Percentiles rank a stretch among this genome's conserved stretches.
Evolutionary conservation across 2,888 invertebrate species (phyloP).

Genomic region (Patella depressa): DNA sequence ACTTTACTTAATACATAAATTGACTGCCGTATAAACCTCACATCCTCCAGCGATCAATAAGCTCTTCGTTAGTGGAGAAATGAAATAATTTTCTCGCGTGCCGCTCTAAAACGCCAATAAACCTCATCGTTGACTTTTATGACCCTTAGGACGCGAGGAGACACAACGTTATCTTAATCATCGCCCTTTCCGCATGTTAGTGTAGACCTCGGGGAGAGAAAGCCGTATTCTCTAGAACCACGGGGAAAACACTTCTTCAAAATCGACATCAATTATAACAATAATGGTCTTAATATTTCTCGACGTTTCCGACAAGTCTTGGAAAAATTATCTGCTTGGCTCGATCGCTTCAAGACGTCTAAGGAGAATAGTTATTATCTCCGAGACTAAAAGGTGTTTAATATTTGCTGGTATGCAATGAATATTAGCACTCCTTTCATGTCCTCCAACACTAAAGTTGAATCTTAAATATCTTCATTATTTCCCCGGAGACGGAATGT

Average conservation of each 20-base stretch:
- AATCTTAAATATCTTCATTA: too few species aligned
- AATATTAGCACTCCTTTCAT: too few species aligned
- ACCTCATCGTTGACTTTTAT: slow-evolving; percentile 21
- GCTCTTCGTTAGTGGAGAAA: slow-evolving; percentile 16
- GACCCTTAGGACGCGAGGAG: slow-evolving; percentile 17
- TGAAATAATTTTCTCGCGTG: slow-evolving; percentile 32
- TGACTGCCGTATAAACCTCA: slow-evolving; percentile 34
- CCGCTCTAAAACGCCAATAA: slow-evolving; percentile 20
- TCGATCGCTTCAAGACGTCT: background rate
- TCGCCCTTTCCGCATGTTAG: slow-evolving; percentile 18
- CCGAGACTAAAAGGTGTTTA: too few species aligned
- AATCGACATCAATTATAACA: slow-evolving; percentile 18
- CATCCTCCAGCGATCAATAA: slow-evolving; percentile 22
- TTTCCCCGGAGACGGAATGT: too few species aligned
- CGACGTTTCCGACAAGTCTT: slow-evolving; percentile 14
- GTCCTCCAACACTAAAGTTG: too few species aligned
- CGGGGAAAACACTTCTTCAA: background rate
- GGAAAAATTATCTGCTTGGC: background rate
- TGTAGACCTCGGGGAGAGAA: background rate
- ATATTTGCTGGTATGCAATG: too few species aligned
- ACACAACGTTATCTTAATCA: slow-evolving; percentile 14
- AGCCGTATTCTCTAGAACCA: background rate
- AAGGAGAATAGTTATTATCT: too few species aligned
- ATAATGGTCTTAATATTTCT: slow-evolving; percentile 22
- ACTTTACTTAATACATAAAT: slow-evolving; percentile 34